phyloP scores from a whole-genome alignment of 2,888 invertebrate species.

The Scaptomyza cyrtandrae region DNA sequence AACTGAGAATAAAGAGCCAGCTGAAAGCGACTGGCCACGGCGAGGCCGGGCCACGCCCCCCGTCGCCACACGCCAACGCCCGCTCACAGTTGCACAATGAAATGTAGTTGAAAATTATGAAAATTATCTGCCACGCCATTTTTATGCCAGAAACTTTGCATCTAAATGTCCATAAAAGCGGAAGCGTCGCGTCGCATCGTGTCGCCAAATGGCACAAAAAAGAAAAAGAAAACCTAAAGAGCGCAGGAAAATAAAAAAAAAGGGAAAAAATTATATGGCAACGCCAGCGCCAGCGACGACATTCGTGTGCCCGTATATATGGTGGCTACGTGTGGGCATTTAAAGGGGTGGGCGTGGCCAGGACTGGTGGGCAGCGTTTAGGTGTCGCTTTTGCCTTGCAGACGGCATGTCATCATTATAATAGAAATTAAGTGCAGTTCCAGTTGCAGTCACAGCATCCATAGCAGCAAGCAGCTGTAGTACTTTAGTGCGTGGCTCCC shows the following conservation, averaged over 20 bases:
- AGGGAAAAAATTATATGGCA: slow-evolving; percentile 21
- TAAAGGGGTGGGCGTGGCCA: slow-evolving; percentile 39
- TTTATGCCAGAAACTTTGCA: slow-evolving; percentile 81
- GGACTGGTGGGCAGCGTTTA: slow-evolving; percentile 33
- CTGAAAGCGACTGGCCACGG: slow-evolving; percentile 49
- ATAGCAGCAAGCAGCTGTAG: slow-evolving; percentile 15
- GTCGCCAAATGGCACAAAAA: slow-evolving; percentile 62
- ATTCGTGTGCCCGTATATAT: slow-evolving; percentile 28
- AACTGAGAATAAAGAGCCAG: slow-evolving; percentile 69
- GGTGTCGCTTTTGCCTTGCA: slow-evolving; percentile 46
- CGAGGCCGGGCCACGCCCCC: slow-evolving; percentile 47
- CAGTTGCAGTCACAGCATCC: slow-evolving; percentile 31
- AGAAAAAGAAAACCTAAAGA: slow-evolving; percentile 27
- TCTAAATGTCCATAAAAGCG: slow-evolving; percentile 80
- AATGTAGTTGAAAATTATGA: slow-evolving; percentile 81
- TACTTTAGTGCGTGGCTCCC: slow-evolving; percentile 43
- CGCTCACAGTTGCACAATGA: slow-evolving; percentile 70
- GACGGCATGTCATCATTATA: slow-evolving; percentile 76
- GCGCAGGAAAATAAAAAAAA: slow-evolving; percentile 16
- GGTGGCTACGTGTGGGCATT: slow-evolving; percentile 35
- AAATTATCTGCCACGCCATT: slow-evolving; percentile 79
- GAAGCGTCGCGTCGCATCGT: slow-evolving; percentile 65
- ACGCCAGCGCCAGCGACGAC: slow-evolving; percentile 14
- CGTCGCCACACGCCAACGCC: slow-evolving; percentile 58
- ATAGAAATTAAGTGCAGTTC: slow-evolving; percentile 74